Evolutionary conservation across 2,113 vertebrate species (phyloP), one percentile per base, ranked within the genome.

Genomic region (Uria aalge): DNA sequence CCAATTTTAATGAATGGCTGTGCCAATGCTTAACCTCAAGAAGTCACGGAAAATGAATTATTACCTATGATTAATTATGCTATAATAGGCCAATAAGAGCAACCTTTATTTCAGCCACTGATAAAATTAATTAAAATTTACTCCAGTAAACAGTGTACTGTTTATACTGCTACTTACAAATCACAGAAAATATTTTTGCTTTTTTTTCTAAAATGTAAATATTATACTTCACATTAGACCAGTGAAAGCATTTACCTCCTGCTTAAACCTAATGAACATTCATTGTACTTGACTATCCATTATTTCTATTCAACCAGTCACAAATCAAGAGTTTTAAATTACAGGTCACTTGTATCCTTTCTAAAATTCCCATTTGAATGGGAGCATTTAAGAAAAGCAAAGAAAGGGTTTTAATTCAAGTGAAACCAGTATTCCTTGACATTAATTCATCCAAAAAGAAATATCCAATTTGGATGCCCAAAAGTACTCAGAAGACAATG

Each of bases 31-130:
- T 92, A 96, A 97, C 94, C 93, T 92, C 71, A 22, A 85, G 84
- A 92, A 96, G 89, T 87, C 84, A 87, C 2, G 0, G 81, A 74
- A 94, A 97, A 94, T 82, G 71, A 97, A 94, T 96, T 97, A 94
- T 96, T 95, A 74, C 55, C 11, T 4, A 71, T 86, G 84, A 97
- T 96, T 96, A 97, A 97, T 96, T 97, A 90, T 47, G 55, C 81
- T 83, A 55, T 48, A 87, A 94, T 57, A 92, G 78, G 82, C 84
- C 93, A 97, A 40, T 76, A 92, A 94, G 77, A 96, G 64, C n/a
- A 78, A 79, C 67, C 77, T 95, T 92, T 85, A 60, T 64, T 94
- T 92, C 80, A 96, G 63, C 20, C 60, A 63, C 56, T 71, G 50
- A 90, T 86, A 38, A 74, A 94, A 94, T 92, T 90, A 95, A 97